Base-by-base conservation (phyloP, 2,113 vertebrate genomes). In the Trinectes maculatus region DNA sequence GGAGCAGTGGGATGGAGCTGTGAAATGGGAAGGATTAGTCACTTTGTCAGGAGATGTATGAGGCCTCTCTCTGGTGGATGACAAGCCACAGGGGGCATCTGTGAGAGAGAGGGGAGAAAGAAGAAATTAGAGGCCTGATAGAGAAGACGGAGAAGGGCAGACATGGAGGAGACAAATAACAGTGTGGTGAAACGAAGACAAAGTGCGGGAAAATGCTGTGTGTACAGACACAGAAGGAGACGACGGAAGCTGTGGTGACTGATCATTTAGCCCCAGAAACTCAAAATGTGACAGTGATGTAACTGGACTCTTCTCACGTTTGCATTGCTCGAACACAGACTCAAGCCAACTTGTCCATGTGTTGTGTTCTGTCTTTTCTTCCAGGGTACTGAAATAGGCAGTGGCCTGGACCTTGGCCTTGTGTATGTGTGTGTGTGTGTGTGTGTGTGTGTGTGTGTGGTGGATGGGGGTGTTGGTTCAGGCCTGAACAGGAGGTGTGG, bases 21-120 rank as follows among this genome's bases (percentile, higher is more conserved):
- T 80, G 89, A 87, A 91, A 91, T 87, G 88, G 85, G 80, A 72
- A 68, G 88, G 88, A 91, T 92, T 91, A 85, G 86, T 91, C 90
- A 91, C 88, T 88, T 87, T 91, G 90, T 91, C 89, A 91, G 84
- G 85, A 87, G 82, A 79, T 74, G 84, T 79, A 88, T 60, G 79
- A 84, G 77, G 75, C 76, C 68, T 56, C 88, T 87, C 86, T 87
- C 77, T 86, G 85, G 85, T 88, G 87, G 85, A 86, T 47, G 54
- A 37, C 15, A n/a, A 86, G 85, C 79, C 83, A 83, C 83, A 31
- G 85, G 87, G 80, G 85, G 83, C 63, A 36, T 52, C 19, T 21
- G 22, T 18, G 59, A 29, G 64, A 77, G 61, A 47, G 58, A 59
- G 56, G 16, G 49, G 40, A 19, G 68, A 49, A 42, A 34, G 61